Evolutionary conservation across 2,888 invertebrate genomes (phyloP), one percentile per base, ranked within the genome.

Genomic region (Elmis aenea): DNA sequence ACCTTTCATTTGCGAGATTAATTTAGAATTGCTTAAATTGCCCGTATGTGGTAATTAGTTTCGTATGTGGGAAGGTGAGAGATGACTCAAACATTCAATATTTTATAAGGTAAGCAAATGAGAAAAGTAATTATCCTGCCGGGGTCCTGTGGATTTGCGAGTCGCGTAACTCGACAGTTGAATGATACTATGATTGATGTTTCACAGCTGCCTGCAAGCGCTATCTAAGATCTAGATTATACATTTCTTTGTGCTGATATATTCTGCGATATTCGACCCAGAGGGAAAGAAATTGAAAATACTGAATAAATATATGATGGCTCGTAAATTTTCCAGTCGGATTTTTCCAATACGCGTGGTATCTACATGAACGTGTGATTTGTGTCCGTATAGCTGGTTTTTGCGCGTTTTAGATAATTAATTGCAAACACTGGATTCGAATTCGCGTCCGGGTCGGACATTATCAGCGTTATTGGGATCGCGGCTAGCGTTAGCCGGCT

Each of bases 261-360:
- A 55, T 59, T 56, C 51, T 48, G 49, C 48, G 54, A 55, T 46
- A 45, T 53, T 54, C 48, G 47, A 38, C 47, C 48, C 54, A 46
- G 44, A 45, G 46, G 51, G 50, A 39, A 54, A 57, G 56, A 59
- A 60, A 61, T 61, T 61, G 58, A 58, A 61, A 61, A 61, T 57
- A 54, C 56, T 51, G 58, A 57, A 60, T 59, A 61, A 61, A 61
- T 62, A 60, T 61, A 57, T 57, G 58, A 58, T 58, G 54, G 57
- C 46, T 53, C 58, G 56, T 61, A 60, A 61, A 59, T 61, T 57
- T 55, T 41, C 52, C 42, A 43, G 41, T 39, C 43, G 55, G 58
- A 57, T 60, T 58, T 60, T 58, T 55, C 57, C 52, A 50, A 54
- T 55, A 55, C 54, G 54, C 53, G 56, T 53, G 47, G 44, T 52